Evolutionary conservation across 2,113 vertebrate species (phyloP), one percentile per base, ranked within the genome.

Genomic region (Oncorhynchus kisutch): DNA sequence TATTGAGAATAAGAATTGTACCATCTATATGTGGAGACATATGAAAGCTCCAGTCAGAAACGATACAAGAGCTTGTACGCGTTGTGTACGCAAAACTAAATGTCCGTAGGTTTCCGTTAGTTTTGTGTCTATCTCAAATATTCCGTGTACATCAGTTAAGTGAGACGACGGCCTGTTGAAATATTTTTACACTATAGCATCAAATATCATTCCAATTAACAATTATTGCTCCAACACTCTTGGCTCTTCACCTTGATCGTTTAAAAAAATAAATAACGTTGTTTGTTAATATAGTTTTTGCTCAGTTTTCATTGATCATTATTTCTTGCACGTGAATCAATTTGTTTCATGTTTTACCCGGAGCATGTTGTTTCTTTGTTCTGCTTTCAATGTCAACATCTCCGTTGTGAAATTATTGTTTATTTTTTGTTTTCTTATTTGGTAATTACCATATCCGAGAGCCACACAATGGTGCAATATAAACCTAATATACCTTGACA

Each of bases 251-350:
- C 29, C 27, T 66, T 31, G 25, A 6, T 34, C 16, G n/a, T 31
- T 31, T 34, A 34, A 34, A 6, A 34, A 6, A 60, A 2, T n/a
- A n/a, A 12, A 2, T 25, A 27, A 16, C 1, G 1, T 31, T 29
- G 16, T 64, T 0, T 8, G 18, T 48, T 18, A 64, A 12, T 24
- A 20, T 67, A 13, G 31, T 20, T 57, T 31, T 34, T 39, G 67
- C 74, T 72, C 80, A 78, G 59, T 82, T 69, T 24, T 84, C 74
- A 80, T 72, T 77, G 65, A 24, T 78, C 80, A 51, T 60, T 84
- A 22, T 66, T 81, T 77, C 86, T 78, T 90, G 86, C 89, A 89
- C 88, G 86, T 59, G 82, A 76, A 31, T 78, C 79, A 18, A 7
- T 69, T 69, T n/a, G 72, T 80, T 79, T 78, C 73, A 39, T 82